These are phyloP conservation scores for Gambusia holbrooki DNA, from an alignment of 2,113 vertebrate species.

Conservation along the genomic window DNA sequence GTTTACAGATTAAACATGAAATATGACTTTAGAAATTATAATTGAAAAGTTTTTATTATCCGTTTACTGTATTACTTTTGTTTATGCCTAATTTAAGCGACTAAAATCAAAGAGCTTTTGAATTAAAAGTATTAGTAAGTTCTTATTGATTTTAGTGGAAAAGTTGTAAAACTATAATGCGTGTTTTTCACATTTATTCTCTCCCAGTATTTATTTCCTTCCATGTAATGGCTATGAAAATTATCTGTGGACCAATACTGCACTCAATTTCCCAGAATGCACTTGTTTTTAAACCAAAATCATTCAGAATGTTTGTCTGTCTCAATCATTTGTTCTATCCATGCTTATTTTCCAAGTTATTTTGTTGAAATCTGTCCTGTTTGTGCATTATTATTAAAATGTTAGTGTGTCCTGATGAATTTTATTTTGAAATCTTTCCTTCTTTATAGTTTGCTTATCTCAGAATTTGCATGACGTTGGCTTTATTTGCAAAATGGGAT, in stretches of 20 bases:
- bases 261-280: neutral
- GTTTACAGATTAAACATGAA: too few species aligned
- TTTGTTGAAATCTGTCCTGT: neutral
- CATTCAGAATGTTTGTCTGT: neutral
- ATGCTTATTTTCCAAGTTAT: neutral
- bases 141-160: too few species aligned
- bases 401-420: neutral
- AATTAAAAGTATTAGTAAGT: too few species aligned
- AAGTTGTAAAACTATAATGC: too few species aligned
- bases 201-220: too few species aligned
- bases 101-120: too few species aligned
- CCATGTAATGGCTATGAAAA: too few species aligned
- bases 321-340: neutral
- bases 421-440: neutral
- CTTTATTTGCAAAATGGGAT: slow-evolving; percentile 16
- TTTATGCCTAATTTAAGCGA: too few species aligned
- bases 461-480: slow-evolving; percentile 39
- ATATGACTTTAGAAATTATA: too few species aligned
- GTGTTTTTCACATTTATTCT: too few species aligned
- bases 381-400: neutral
- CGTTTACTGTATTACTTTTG: too few species aligned
- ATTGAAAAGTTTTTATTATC: too few species aligned
- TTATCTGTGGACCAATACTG: neutral
- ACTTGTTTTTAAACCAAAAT: neutral
- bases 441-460: neutral